Percentiles rank a stretch among this genome's conserved stretches.
Evolutionary conservation across 2,888 invertebrate species (phyloP).

Genomic region (Drosophila nr. fundita): DNA sequence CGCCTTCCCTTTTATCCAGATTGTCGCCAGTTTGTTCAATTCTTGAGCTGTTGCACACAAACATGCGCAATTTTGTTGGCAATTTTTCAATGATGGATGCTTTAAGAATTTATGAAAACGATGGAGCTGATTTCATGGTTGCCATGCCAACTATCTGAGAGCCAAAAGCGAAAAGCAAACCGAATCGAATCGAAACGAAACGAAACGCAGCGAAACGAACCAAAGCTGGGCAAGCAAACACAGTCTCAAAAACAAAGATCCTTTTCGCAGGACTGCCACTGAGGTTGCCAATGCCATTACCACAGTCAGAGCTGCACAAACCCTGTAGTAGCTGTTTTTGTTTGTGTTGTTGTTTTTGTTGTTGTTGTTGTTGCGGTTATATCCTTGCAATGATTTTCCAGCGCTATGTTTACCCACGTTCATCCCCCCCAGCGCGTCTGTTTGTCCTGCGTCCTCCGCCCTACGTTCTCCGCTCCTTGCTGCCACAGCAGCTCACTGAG

Average conservation of each 20-base stretch:
- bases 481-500: slow-evolving; percentile 60
- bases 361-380: slow-evolving; percentile 58
- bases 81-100: slow-evolving; percentile 62
- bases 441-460: slow-evolving; percentile 22
- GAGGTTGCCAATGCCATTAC: slow-evolving; percentile 67
- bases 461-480: background rate
- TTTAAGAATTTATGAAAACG: slow-evolving; percentile 74
- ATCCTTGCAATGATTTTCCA: slow-evolving; percentile 75
- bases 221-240: slow-evolving; percentile 61
- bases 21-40: background rate
- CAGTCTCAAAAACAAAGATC: slow-evolving; percentile 59
- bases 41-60: slow-evolving; percentile 37
- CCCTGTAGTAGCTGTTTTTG: slow-evolving; percentile 31
- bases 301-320: slow-evolving; percentile 53
- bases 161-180: slow-evolving; percentile 30
- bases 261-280: slow-evolving; percentile 51
- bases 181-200: slow-evolving; percentile 16
- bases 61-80: slow-evolving; percentile 51
- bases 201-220: slow-evolving; percentile 45
- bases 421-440: slow-evolving; percentile 25
- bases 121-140: slow-evolving; percentile 55
- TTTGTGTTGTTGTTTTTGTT: slow-evolving; percentile 32
- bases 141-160: slow-evolving; percentile 59
- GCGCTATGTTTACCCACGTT: slow-evolving; percentile 71
- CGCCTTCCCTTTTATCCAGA: background rate